These are phyloP conservation scores for Cancer borealis DNA, from an alignment of 2,888 invertebrate genomes.

Conservation along the genomic window DNA sequence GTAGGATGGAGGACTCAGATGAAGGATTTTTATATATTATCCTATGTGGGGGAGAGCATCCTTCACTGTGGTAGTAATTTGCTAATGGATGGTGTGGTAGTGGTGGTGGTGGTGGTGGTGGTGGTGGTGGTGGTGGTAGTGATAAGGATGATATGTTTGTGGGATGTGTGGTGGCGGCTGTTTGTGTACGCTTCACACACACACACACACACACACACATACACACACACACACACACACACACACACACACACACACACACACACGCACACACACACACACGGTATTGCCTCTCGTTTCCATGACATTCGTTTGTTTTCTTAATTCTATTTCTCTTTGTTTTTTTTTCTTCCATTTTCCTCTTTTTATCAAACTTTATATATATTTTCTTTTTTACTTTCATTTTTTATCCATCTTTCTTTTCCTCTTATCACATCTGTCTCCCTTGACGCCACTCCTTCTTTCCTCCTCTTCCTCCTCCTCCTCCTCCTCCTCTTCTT, in stretches of 20 bases:
- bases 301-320: background rate
- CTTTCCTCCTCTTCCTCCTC: too few relatives aligned
- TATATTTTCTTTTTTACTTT: background rate
- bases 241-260: conserved; percentile 49
- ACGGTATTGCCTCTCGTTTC: background rate
- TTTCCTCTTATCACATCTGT: background rate
- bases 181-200: background rate
- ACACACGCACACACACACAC: conserved; percentile 49
- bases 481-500: too few relatives aligned
- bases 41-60: background rate
- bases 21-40: background rate
- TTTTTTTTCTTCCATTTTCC: background rate
- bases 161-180: background rate
- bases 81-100: conserved; percentile 10
- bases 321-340: background rate
- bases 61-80: background rate
- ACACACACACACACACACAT: conserved; percentile 47
- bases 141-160: background rate
- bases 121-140: conserved; percentile 9
- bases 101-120: background rate
- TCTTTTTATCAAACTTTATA: background rate
- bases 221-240: conserved; percentile 51
- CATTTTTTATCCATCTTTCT: background rate
- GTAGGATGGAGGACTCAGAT: too few relatives aligned
- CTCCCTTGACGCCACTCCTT: background rate